Base-by-base conservation (phyloP, 64 coral and sea anemone genomes). In the Montipora sp. region DNA sequence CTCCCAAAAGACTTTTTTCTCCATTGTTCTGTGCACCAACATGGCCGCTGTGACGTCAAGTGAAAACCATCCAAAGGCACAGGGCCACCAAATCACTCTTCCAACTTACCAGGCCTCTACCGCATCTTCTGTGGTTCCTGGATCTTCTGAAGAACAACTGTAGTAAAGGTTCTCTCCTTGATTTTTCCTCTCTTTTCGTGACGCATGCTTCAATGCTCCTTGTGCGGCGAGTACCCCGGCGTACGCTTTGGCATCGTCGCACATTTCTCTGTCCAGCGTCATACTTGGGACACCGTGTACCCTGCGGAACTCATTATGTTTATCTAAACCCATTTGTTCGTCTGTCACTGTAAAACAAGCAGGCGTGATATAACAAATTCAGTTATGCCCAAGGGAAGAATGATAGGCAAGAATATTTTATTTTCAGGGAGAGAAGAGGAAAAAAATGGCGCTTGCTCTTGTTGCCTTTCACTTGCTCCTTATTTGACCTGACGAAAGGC, bases 81-180 rank as follows among this genome's bases (percentile, higher is more conserved):
- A 36, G 36, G 36, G 36, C 36, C 1, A 36, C 36, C 60, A 63
- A 4, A 7, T 4, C 12, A 12, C 3, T 11, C 14, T 7, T 63
- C 60, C 27, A 22, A 44, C 65, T 76, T 46, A 92, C 90, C 90
- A 92, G 51, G 83, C 72, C 67, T 55, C 84, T 14, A 92, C 90
- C 15, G 90, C 90, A 59, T 92, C 55, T 18, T 63, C 79, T 57
- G 59, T 82, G 55, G 21, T 5, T 20, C 77, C 72, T 77, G 51
- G 69, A 36, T 22, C 8, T 0, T 48, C 50, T 13, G 72, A 45
- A 36, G 90, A 86, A 57, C 94, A 96, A 6, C 53, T 59, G n/a
- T 27, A 73, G 47, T 77, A 59, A 75, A 96, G 58, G 19, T 92
- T 96, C 60, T 96, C 94, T 45, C 85, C 80, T 23, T 80, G 57